Evolutionary conservation across 2,888 invertebrate species (phyloP).

Genomic region (Oscheius myriophilus): DNA sequence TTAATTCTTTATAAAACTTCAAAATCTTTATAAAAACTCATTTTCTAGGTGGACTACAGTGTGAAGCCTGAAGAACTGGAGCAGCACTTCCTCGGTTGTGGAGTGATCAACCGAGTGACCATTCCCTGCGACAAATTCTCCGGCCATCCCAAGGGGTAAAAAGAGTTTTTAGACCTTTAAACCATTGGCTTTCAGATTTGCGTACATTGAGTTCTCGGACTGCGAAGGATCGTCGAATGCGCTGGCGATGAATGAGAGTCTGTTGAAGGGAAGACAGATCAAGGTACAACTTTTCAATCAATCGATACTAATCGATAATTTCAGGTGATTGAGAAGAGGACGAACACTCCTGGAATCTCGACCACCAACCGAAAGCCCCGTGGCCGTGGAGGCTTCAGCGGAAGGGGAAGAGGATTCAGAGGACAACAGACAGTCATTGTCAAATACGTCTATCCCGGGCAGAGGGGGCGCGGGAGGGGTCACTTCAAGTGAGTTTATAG

Average conservation of each 20-base stretch:
- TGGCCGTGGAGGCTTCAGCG: constrained; percentile 54
- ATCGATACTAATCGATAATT: constrained; percentile 68
- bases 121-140: constrained; percentile 98
- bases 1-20: background rate
- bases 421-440: constrained; percentile 42
- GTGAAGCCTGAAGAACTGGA: constrained; percentile 98
- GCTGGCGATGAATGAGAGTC: constrained; percentile 95
- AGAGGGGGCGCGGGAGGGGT: background rate
- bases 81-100: constrained; percentile 98
- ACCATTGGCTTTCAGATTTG: constrained; percentile 77
- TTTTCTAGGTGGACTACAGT: constrained; percentile 86
- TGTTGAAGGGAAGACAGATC: constrained; percentile 96
- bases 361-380: constrained; percentile 85
- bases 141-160: constrained; percentile 93
- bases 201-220: constrained; percentile 98
- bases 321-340: constrained; percentile 94
- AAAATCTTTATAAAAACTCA: no score
- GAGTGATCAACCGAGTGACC: constrained; percentile 96
- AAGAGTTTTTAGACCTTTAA: constrained; percentile 2
- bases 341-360: constrained; percentile 95
- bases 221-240: constrained; percentile 97
- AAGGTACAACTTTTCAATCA: constrained; percentile 78
- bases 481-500: no score
- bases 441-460: constrained; percentile 61
- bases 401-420: constrained; percentile 73